phyloP scores from a whole-genome alignment of 2,113 vertebrate species.

The Pseudopipra pipra region DNA sequence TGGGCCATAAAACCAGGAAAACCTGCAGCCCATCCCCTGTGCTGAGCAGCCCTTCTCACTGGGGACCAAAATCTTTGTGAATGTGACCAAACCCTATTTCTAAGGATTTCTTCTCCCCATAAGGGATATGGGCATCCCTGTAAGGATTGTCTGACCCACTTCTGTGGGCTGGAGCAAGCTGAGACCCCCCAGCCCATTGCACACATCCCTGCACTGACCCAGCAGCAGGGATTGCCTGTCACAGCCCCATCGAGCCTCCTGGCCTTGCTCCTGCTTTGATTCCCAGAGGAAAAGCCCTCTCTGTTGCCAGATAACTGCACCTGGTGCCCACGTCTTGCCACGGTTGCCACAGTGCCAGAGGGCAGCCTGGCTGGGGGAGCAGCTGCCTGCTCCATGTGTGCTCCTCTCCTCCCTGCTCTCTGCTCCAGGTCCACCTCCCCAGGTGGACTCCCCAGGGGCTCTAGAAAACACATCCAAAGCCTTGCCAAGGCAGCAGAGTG shows the following conservation, averaged over 20 bases:
- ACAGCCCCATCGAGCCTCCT: not conserved
- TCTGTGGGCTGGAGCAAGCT: not conserved
- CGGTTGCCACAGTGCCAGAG: not conserved
- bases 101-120: not conserved
- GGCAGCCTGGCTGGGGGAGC: not conserved
- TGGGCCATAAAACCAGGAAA: not conserved
- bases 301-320: not conserved
- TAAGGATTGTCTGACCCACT: not conserved
- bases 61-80: not conserved
- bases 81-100: not conserved
- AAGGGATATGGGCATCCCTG: fast-evolving
- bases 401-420: not conserved
- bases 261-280: not conserved
- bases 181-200: not conserved
- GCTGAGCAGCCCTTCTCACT: not conserved
- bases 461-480: not conserved
- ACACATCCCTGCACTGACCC: not conserved
- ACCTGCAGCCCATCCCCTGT: not conserved
- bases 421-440: not conserved
- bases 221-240: not conserved
- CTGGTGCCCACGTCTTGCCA: not conserved
- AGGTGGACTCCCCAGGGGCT: not conserved
- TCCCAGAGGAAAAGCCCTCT: constrained; percentile 15
- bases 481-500: not conserved
- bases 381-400: not conserved